Evolutionary conservation across 2,888 invertebrate genomes (phyloP).

Genomic region (Cosmorhoe ocellata): DNA sequence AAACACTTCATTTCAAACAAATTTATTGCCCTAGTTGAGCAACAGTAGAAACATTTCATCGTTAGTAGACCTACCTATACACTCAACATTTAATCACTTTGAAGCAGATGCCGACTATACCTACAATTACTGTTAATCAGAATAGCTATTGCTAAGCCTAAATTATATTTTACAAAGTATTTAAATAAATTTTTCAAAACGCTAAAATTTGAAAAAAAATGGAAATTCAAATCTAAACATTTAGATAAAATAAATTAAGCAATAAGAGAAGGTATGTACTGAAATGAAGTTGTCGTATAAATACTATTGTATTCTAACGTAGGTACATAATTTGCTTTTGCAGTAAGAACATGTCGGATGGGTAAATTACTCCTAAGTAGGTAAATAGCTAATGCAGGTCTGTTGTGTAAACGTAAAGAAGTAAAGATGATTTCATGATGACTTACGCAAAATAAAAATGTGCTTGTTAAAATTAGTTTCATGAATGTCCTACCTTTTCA

Average conservation of each 20-base stretch:
- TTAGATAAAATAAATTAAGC: background rate
- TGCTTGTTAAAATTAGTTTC: too few relatives aligned
- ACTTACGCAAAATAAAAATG: background rate
- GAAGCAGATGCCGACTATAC: conserved; percentile 13
- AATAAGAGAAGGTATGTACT: too few relatives aligned
- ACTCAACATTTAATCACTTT: conserved; percentile 18
- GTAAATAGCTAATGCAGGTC: conserved; percentile 28
- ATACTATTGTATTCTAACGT: background rate
- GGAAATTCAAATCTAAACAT: background rate
- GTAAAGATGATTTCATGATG: conserved; percentile 31
- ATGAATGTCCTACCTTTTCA: too few relatives aligned
- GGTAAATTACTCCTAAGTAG: conserved; percentile 24
- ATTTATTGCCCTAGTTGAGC: conserved; percentile 37
- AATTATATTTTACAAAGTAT: too few relatives aligned
- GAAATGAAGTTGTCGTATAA: conserved; percentile 4
- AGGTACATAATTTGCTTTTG: conserved; percentile 35
- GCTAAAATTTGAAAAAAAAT: too few relatives aligned
- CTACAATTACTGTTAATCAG: conserved; percentile 7
- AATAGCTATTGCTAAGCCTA: too few relatives aligned
- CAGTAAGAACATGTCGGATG: conserved; percentile 26
- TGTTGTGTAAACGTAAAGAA: conserved; percentile 32
- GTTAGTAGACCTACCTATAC: conserved; percentile 6
- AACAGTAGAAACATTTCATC: conserved; percentile 25
- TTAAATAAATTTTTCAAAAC: conserved; percentile 5
- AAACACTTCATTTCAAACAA: conserved; percentile 39